Evolutionary conservation across 2,888 invertebrate species (phyloP).

Genomic region (Byasa hedistus): DNA sequence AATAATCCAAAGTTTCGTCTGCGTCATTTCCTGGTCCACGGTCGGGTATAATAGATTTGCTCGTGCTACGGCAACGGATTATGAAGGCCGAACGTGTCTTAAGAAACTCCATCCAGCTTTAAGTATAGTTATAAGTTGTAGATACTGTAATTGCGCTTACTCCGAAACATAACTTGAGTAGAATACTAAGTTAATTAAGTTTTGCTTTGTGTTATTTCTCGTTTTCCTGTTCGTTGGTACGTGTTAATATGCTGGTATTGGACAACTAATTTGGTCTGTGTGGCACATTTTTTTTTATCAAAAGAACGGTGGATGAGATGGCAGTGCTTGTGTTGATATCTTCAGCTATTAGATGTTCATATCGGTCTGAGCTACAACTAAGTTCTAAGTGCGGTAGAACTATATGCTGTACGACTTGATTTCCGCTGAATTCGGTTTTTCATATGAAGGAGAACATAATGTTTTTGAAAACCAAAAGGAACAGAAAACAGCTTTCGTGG

Average conservation of each 20-base stretch:
- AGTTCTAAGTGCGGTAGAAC: too few species aligned
- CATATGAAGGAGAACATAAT: too few species aligned
- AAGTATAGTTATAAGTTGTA: constrained; percentile 17
- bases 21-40: not conserved
- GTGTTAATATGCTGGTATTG: not conserved
- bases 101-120: constrained; percentile 4
- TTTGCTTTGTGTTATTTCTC: constrained; percentile 11
- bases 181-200: constrained; percentile 21
- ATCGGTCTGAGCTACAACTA: too few species aligned
- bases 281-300: too few species aligned
- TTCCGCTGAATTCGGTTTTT: too few species aligned
- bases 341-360: too few species aligned
- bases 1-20: not conserved
- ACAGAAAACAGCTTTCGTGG: too few species aligned
- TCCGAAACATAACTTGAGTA: constrained; percentile 8
- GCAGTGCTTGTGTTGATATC: too few species aligned
- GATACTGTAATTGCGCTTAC: constrained; percentile 17
- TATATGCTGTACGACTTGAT: too few species aligned
- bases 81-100: constrained; percentile 16
- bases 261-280: too few species aligned
- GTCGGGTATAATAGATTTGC: not conserved
- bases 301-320: too few species aligned
- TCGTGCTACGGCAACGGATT: constrained; percentile 3
- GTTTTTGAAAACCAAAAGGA: too few species aligned
- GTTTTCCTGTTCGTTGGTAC: not conserved